Evolutionary conservation across 2,888 invertebrate species (phyloP), one percentile per base, ranked within the genome.

Genomic region (Caprella mutica): DNA sequence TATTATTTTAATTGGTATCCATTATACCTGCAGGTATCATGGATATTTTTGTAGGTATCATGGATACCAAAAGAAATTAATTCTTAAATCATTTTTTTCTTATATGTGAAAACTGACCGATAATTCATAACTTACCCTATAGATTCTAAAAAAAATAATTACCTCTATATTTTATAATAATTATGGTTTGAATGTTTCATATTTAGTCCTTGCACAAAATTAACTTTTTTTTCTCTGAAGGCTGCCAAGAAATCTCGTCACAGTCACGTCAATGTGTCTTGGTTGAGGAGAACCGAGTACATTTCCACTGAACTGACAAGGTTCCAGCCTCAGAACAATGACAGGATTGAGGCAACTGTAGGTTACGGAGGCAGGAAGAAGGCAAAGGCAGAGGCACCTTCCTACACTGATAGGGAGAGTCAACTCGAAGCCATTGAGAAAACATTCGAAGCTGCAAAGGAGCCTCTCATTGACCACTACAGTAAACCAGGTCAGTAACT

Each of bases 251-350:
- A 80, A 66, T 96, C 96, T 0, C 80, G 88, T 6, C 94, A 96
- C 76, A 97, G 98, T 78, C 92, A 92, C 1, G 85, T 89, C 66
- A 89, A 86, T 71, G 97, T 98, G 1, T 96, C 98, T 0, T 98
- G 98, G 98, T 79, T 98, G 71, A 82, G 98, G 53, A 85, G 94
- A 67, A 98, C 98, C 0, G 98, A 98, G 73, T 98, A 99, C 70
- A 98, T 98, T 69, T 96, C 96, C 4, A 96, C 97, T 38, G 98
- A 98, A 75, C 94, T 92, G 73, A 97, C 96, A 21, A 80, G 97
- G 65, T 97, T 94, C 74, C 93, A 94, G 72, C 92, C 94, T 19
- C 88, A 90, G 72, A 86, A 89, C 67, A 85, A 89, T 80, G 96
- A 97, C 71, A 93, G 96, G 78, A 92, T 93, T 71, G 98, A 98